phyloP scores from a whole-genome alignment of 2,113 vertebrate genomes.

The Colius striatus region DNA sequence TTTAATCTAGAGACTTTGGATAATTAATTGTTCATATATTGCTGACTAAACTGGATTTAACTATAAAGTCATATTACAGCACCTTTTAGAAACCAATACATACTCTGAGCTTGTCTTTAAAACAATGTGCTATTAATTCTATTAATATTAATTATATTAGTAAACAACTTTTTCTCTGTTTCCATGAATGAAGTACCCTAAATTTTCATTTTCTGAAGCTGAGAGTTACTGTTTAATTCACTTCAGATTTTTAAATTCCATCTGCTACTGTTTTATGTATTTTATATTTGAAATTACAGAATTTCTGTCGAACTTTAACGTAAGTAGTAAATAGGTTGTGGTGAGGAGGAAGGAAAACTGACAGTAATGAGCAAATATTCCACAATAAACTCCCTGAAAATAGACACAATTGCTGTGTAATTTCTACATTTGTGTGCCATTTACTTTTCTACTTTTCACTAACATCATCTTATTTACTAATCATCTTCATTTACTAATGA shows the following conservation, averaged over 20 bases:
- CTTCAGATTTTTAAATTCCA: conserved; percentile 49
- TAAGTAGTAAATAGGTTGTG: conserved; percentile 64
- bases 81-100: not conserved
- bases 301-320: conserved; percentile 65
- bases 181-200: not conserved
- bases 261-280: conserved; percentile 44
- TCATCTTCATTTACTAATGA: conserved; percentile 54
- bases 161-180: conserved; percentile 24
- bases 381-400: conserved; percentile 57
- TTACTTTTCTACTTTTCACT: conserved; percentile 17
- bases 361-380: conserved; percentile 70
- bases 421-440: conserved; percentile 48
- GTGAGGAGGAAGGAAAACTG: conserved; percentile 68
- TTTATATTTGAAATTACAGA: conserved; percentile 56
- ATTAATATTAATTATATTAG: not conserved
- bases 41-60: not conserved
- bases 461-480: conserved; percentile 44
- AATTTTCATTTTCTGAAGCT: conserved; percentile 25
- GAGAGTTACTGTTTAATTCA: not conserved
- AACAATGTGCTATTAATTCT: not conserved
- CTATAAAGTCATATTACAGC: not conserved
- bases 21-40: not conserved
- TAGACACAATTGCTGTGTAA: not conserved
- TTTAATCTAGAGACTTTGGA: not conserved
- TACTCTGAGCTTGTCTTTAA: not conserved